phyloP scores from a whole-genome alignment of 2,113 vertebrate genomes.

The Chauna torquata region DNA sequence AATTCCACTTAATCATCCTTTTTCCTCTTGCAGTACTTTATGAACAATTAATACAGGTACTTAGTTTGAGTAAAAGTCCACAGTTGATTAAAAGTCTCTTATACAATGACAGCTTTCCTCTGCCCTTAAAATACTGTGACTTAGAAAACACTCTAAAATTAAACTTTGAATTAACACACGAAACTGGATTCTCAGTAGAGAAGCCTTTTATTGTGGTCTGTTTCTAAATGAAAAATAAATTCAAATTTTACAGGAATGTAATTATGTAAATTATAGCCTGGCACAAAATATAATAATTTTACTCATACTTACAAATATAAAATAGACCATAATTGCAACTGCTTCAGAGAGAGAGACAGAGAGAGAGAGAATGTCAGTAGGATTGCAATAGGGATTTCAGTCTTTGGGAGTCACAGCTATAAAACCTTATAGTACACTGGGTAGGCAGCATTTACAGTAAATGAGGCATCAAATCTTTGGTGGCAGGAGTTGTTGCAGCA shows the following conservation, averaged over 20 bases:
- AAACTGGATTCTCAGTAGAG: not conserved
- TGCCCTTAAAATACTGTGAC: not conserved
- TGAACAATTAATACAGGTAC: slow-evolving; percentile 35
- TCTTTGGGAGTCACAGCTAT: not conserved
- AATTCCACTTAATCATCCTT: slow-evolving; percentile 40
- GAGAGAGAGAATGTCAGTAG: not conserved
- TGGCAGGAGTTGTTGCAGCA: not conserved
- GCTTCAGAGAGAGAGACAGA: not conserved
- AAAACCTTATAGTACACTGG: not conserved
- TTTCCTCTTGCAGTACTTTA: slow-evolving; percentile 34
- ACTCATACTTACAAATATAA: not conserved
- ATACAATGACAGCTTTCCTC: not conserved
- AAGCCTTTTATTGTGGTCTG: slow-evolving; percentile 19
- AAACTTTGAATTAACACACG: not conserved
- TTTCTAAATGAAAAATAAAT: slow-evolving; percentile 45
- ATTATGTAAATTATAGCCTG: slow-evolving; percentile 39
- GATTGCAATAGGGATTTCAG: slow-evolving; percentile 2
- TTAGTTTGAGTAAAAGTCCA: slow-evolving; percentile 1
- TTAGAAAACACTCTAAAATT: slow-evolving; percentile 22
- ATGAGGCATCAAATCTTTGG: not conserved
- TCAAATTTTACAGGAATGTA: slow-evolving; percentile 40
- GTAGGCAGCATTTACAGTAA: not conserved
- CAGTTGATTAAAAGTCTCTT: slow-evolving; percentile 24
- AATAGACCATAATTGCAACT: not conserved
- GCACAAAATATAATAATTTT: not conserved